Base-by-base conservation (phyloP, 2,888 invertebrate genomes). In the Luffia ferchaultella region DNA sequence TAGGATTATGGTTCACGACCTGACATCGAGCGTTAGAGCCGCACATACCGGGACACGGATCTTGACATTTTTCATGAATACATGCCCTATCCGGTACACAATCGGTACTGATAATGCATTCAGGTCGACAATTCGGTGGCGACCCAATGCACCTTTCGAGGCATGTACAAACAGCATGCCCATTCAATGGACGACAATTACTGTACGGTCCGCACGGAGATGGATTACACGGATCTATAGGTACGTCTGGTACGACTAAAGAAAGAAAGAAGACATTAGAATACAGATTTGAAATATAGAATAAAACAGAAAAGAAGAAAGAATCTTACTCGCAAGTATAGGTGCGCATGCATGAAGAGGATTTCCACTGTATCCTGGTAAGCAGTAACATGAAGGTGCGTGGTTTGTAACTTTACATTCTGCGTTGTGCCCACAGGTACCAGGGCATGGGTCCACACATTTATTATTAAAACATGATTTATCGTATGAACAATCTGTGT, bases 151-250 rank as follows among this genome's bases (percentile, higher is more conserved):
- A 92, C 56, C 88, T 87, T 52, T 88, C 85, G 59, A 88, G 86
- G 63, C 93, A 93, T 53, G 92, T 91, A 70, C 93, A 93, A 54
- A 91, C 89, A 45, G 92, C 91, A 69, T 91, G 88, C 48, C 88
- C 88, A 60, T 90, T 88, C 61, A 88, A 85, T 48, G 87, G 86
- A 50, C 90, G 87, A 74, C 93, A 93, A 60, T 89, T 85, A 74
- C 92, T 92, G 67, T 92, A 90, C 12, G 91, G 89, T 55, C 93
- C 93, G 71, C 93, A 93, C 54, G 92, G 92, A 58, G 91, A 89
- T 54, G 92, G 92, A 62, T 87, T 78, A 67, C 93, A 93, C 18
- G 92, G 92, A 67, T 90, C 87, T 65, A 79, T 68, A 64, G 75
- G 70, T 63, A 77, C 84, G 57, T 76, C 76, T 63, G 64, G 62